These are phyloP conservation scores for Theristicus caerulescens DNA, from an alignment of 2,113 vertebrate genomes.

Conservation along the genomic window DNA sequence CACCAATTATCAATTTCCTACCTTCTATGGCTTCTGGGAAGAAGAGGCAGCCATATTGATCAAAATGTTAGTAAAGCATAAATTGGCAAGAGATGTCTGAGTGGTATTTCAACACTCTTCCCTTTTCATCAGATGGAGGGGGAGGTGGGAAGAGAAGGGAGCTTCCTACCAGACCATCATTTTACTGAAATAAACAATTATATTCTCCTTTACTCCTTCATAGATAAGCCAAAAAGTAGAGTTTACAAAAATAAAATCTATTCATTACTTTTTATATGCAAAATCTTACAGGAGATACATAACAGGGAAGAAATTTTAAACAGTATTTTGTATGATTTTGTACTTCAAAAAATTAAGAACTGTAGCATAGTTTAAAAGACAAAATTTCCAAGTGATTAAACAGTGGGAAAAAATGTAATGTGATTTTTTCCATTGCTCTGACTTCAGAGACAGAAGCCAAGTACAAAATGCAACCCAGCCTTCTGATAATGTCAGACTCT, in stretches of 20 bases:
- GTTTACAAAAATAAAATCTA: neutral
- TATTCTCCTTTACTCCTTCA: neutral
- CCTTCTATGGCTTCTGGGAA: neutral
- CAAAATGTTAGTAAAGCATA: slow-evolving; percentile 38
- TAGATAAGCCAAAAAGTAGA: neutral
- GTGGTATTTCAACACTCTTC: slow-evolving; percentile 1
- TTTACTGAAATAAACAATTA: slow-evolving; percentile 12
- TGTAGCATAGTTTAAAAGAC: neutral
- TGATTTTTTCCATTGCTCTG: neutral
- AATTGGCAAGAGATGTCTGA: slow-evolving; percentile 18
- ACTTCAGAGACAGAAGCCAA: neutral
- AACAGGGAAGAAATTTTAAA: neutral
- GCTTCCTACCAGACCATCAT: neutral
- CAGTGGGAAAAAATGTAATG: neutral
- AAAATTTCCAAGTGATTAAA: neutral
- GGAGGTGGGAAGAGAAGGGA: neutral
- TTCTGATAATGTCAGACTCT: neutral
- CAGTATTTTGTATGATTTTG: neutral
- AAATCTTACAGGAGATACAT: neutral
- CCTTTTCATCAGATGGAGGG: neutral
- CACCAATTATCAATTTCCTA: slow-evolving; percentile 55
- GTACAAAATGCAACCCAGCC: neutral
- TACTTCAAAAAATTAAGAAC: neutral
- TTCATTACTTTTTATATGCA: neutral
- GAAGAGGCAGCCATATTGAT: slow-evolving; percentile 60